phyloP scores from a whole-genome alignment of 2,888 invertebrate species.

The Arrhopalites spinosus region DNA sequence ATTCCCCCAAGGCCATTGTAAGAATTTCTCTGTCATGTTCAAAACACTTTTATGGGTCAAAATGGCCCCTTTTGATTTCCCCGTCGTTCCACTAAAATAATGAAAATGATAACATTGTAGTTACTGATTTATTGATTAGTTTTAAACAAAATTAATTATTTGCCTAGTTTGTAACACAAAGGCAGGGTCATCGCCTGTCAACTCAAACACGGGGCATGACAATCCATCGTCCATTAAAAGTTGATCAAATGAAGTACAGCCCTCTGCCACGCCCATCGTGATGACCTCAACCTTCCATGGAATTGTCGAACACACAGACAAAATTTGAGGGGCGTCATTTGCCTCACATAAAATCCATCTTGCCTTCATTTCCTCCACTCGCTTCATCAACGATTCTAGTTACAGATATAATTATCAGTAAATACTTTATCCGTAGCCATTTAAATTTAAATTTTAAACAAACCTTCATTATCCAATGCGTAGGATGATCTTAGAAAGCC shows the following conservation, averaged over 20 bases:
- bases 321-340: slow-evolving; percentile 42
- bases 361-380: slow-evolving; percentile 42
- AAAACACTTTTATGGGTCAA: slow-evolving; percentile 42
- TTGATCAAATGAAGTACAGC: slow-evolving; percentile 48
- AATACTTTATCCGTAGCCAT: neutral
- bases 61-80: slow-evolving; percentile 45
- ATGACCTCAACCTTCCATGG: slow-evolving; percentile 53
- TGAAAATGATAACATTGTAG: no score
- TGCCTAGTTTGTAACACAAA: slow-evolving; percentile 27
- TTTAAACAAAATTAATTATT: no score
- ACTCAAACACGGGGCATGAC: slow-evolving; percentile 11
- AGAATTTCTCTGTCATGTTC: slow-evolving; percentile 28
- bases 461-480: slow-evolving; percentile 51
- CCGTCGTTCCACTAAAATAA: slow-evolving; percentile 49
- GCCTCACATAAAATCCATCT: slow-evolving; percentile 54
- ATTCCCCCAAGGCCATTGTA: slow-evolving; percentile 38
- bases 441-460: neutral
- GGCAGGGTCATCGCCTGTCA: slow-evolving; percentile 16
- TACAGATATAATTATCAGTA: no score
- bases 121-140: no score
- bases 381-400: slow-evolving; percentile 43
- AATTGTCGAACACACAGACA: slow-evolving; percentile 40
- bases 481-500: slow-evolving; percentile 48
- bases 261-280: slow-evolving; percentile 40
- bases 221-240: slow-evolving; percentile 49